Evolutionary conservation across 2,113 vertebrate species (phyloP), one percentile per base, ranked within the genome.

Genomic region (Phrynosoma platyrhinos): DNA sequence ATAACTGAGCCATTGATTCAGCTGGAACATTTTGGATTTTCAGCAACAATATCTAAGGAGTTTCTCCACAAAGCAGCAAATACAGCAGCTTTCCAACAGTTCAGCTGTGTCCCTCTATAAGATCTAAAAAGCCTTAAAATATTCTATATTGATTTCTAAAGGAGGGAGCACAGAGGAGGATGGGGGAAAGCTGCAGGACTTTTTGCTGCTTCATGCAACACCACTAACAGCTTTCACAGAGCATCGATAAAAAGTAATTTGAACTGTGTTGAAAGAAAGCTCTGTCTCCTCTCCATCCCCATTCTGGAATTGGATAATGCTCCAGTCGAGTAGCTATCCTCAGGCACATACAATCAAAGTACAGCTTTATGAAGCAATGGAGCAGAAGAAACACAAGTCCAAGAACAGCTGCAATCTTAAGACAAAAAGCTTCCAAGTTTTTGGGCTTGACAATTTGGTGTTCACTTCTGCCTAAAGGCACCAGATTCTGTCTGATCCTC

Each of bases 191-290:
- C 55, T 40, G 55, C 13, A 84, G 40, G 71, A 88, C 30, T 91
- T 92, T 80, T 69, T 0, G 4, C 30, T 87, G 16, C 25, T 72
- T 91, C 80, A 9, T 85, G 66, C 36, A 89, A 87, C 9, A 2
- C 1, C 52, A 27, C 64, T 68, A 69, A 82, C 64, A 86, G 27
- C 87, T 87, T 92, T 92, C 85, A 68, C 47, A 93, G 77, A 74
- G 30, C 90, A 32, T 76, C 74, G 74, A 85, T 62, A 84, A 92
- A 94, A 92, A 88, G n/a, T 77, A 86, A 83, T 91, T 93, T 94
- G 82, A 81, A 78, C 25, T 83, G 25, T 36, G 30, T 52, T 88
- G 79, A 91, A 87, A 89, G 89, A 40, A 88, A 91, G 0, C 30
- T 85, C 0, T 90, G 79, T 84, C 76, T 88, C 1, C 2, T 92